Evolutionary conservation across 2,888 invertebrate species (phyloP).

Genomic region (Cheilosia vernalis): DNA sequence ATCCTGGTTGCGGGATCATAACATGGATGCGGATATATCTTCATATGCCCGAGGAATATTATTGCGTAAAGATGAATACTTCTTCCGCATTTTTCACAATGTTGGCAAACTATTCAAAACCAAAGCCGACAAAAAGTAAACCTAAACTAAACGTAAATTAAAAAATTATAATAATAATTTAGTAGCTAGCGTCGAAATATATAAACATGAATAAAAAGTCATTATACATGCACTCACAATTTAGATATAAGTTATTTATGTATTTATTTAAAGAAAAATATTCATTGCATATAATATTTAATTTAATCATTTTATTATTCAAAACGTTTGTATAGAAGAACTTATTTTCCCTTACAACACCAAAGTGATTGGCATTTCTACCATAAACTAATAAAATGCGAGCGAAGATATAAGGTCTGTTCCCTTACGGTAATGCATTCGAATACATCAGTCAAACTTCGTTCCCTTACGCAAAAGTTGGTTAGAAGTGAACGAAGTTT

Average conservation of each 20-base stretch:
- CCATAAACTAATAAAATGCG: conserved; percentile 46
- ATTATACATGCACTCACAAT: conserved; percentile 33
- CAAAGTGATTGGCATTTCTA: conserved; percentile 40
- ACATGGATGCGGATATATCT: conserved; percentile 96
- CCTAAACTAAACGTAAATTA: conserved; percentile 9
- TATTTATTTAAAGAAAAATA: conserved; percentile 52
- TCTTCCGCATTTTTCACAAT: conserved; percentile 96
- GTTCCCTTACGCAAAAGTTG: too few species aligned
- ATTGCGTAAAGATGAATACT: conserved; percentile 94
- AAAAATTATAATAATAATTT: conserved; percentile 7
- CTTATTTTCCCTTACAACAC: neutral
- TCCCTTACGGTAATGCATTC: too few species aligned
- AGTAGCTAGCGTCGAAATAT: conserved; percentile 62
- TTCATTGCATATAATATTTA: conserved; percentile 58
- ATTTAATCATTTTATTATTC: conserved; percentile 47
- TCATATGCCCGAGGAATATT: conserved; percentile 94
- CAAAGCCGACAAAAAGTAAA: conserved; percentile 4
- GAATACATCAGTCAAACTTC: too few species aligned
- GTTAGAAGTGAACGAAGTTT: too few species aligned
- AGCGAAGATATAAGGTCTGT: conserved; percentile 75
- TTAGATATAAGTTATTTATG: conserved; percentile 59
- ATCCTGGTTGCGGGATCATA: conserved; percentile 96
- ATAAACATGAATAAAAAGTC: conserved; percentile 17
- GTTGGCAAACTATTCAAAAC: conserved; percentile 87
- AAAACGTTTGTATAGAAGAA: conserved; percentile 27